Conservation (phyloP, 30 jellyfish, hydroid and myxozoan species). For the Aurelia sp. region DNA sequence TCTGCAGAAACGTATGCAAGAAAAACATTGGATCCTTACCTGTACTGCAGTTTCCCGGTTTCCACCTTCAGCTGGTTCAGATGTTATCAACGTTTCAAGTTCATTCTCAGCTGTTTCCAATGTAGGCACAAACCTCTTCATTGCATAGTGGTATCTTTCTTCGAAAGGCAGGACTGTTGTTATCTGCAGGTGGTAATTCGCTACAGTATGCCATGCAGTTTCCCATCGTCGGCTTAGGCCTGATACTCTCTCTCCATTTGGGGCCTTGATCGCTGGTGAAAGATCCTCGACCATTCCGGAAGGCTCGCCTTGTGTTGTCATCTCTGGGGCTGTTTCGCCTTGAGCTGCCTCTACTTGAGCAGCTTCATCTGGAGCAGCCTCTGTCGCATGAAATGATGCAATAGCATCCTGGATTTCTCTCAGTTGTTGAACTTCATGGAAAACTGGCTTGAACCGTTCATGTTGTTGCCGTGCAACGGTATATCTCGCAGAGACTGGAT, state of each 20-base stretch:
- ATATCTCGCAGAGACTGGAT: slow-evolving; percentile 93
- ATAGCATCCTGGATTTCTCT: slow-evolving; percentile 71
- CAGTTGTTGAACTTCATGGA: slow-evolving; percentile 76
- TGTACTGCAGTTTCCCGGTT: slow-evolving; percentile 26
- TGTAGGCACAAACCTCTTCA: slow-evolving; percentile 67
- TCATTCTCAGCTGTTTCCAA: slow-evolving; percentile 66
- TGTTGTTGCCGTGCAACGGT: slow-evolving; percentile 91
- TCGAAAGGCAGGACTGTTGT: slow-evolving; percentile 88
- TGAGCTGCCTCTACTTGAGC: background rate
- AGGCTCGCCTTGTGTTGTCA: too few relatives aligned
- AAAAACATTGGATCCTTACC: slow-evolving; percentile 8
- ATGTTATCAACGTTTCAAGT: slow-evolving; percentile 60
- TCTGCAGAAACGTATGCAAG: too few relatives aligned
- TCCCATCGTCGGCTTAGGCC: slow-evolving; percentile 69
- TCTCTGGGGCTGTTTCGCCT: too few relatives aligned
- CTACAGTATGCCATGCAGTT: slow-evolving; percentile 56
- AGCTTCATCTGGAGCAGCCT: slow-evolving; percentile 26
- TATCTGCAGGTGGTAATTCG: slow-evolving; percentile 75
- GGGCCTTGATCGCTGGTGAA: background rate
- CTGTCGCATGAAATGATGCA: slow-evolving; percentile 36
- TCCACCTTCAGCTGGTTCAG: slow-evolving; percentile 13
- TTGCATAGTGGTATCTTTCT: slow-evolving; percentile 83
- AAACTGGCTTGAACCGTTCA: slow-evolving; percentile 85
- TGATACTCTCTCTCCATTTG: background rate
- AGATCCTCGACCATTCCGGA: background rate